Percentiles rank a stretch among this genome's conserved stretches.
phyloP scores from a whole-genome alignment of 1,140 invertebrate species.

The Elymnias hypermnestra region DNA sequence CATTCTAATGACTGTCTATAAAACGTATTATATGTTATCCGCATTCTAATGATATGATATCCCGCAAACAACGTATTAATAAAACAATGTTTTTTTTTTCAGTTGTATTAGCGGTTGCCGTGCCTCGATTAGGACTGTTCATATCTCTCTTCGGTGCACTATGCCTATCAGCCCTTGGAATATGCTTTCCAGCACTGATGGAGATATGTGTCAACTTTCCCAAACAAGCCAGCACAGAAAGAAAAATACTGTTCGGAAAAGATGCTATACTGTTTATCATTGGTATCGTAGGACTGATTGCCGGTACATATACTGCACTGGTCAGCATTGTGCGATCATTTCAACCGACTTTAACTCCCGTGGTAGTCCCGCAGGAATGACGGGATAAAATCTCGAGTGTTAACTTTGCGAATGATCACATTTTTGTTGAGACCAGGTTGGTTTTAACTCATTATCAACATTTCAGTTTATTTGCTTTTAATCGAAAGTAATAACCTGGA shows the following conservation, averaged over 20 bases:
- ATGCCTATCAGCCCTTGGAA: conserved; percentile 89
- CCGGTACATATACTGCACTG: conserved; percentile 83
- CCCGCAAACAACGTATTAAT: no score
- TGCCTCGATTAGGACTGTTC: conserved; percentile 90
- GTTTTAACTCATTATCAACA: no score
- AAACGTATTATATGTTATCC: no score
- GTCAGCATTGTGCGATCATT: conserved; percentile 76
- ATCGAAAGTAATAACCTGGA: no score
- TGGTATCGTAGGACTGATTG: conserved; percentile 81
- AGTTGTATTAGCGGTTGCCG: conserved; percentile 86
- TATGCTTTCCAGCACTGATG: conserved; percentile 93
- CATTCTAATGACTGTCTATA: no score
- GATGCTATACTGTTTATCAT: conserved; percentile 80
- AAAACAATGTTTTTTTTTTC: conserved; percentile 29
- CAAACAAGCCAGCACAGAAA: conserved; percentile 50
- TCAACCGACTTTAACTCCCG: neutral
- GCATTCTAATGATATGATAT: no score
- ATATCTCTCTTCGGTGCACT: conserved; percentile 94
- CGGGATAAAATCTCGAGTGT: no score
- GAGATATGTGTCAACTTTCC: conserved; percentile 77
- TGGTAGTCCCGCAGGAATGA: no score
- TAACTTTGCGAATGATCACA: no score
- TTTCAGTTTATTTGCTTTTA: no score
- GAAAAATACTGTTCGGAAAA: conserved; percentile 71
- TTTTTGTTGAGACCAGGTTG: no score